Evolutionary conservation across 1,140 invertebrate species (phyloP), one percentile per base, ranked within the genome.

Genomic region (Neelides sp.): DNA sequence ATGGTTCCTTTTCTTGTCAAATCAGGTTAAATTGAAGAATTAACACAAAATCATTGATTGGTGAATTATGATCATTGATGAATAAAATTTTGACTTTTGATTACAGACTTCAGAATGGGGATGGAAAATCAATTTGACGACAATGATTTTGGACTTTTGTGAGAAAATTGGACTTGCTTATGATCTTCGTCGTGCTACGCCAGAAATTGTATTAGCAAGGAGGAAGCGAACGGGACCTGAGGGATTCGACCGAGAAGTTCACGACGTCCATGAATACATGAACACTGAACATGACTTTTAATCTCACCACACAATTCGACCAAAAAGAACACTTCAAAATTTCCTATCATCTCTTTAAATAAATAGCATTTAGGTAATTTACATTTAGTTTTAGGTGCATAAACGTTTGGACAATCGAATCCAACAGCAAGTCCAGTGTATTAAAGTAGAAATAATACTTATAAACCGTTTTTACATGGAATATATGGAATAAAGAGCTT

Each of bases 101-200:
- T n/a, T 32, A 32, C n/a, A 73, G 39, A 85, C 85, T 0, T 80
- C 82, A 1, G 90, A 95, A 61, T 68, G 85, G 1, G 82, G 82
- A 42, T 64, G 63, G 5, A 17, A 22, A 19, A 69, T 71, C 44
- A 59, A 55, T 22, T 20, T 51, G 4, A 73, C 73, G 0, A 74
- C 70, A 2, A 48, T 67, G 13, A 71, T 73, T 52, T 71, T 75
- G 39, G 70, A 75, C 47, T 48, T 63, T 5, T 69, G 69, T 63
- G 65, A 67, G 2, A 40, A 50, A 8, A 42, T 75, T 22, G 73
- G 73, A 4, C 64, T 61, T 36, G 72, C 65, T 10, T 71, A 69
- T 50, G 71, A 71, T 48, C 48, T 65, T 5, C 67, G 67, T 32
- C 65, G 59, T 22, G 70, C 69, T 3, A 58, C 65, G 7, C 50